phyloP scores from a whole-genome alignment of 2,888 invertebrate species.

The Urechis unicinctus region DNA sequence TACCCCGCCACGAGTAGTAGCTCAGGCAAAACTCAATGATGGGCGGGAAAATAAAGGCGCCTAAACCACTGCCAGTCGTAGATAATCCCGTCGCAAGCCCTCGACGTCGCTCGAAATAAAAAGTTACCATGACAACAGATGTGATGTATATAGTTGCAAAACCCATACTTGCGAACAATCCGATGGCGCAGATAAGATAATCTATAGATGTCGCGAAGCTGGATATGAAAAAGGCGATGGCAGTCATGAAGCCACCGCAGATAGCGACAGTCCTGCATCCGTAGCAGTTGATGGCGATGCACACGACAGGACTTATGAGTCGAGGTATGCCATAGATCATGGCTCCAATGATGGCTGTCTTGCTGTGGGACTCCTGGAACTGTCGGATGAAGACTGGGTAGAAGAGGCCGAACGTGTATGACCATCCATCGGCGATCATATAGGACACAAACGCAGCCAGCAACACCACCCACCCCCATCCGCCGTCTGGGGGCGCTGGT shows the following conservation, averaged over 20 bases:
- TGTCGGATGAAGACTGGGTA: constrained; percentile 15
- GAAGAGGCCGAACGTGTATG: constrained; percentile 22
- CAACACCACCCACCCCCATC: constrained; percentile 24
- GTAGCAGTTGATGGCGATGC: constrained; percentile 14
- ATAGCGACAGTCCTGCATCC: constrained; percentile 20
- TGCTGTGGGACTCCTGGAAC: constrained; percentile 20
- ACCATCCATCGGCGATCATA: constrained; percentile 25
- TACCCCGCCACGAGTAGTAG: constrained; percentile 26
- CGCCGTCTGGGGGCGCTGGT: constrained; percentile 16
- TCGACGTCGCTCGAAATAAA: constrained; percentile 22
- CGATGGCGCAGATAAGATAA: constrained; percentile 15
- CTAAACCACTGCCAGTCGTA: constrained; percentile 28
- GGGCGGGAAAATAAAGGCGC: constrained; percentile 26
- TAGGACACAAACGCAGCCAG: constrained; percentile 20
- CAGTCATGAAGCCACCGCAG: constrained; percentile 16
- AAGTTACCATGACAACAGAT: constrained; percentile 20
- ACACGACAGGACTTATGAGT: constrained; percentile 20
- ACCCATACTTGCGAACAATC: constrained; percentile 20
- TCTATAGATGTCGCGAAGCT: constrained; percentile 16
- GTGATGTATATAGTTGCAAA: constrained; percentile 21
- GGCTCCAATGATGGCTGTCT: constrained; percentile 21
- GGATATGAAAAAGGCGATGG: constrained; percentile 15
- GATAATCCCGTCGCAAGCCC: constrained; percentile 26
- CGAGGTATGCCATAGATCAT: constrained; percentile 22
- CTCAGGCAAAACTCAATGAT: constrained; percentile 20